A percentile compares a stretch with the other conserved stretches of the same genome.
phyloP scores from a whole-genome alignment of 2,888 invertebrate genomes.

The Adela reaumurella region DNA sequence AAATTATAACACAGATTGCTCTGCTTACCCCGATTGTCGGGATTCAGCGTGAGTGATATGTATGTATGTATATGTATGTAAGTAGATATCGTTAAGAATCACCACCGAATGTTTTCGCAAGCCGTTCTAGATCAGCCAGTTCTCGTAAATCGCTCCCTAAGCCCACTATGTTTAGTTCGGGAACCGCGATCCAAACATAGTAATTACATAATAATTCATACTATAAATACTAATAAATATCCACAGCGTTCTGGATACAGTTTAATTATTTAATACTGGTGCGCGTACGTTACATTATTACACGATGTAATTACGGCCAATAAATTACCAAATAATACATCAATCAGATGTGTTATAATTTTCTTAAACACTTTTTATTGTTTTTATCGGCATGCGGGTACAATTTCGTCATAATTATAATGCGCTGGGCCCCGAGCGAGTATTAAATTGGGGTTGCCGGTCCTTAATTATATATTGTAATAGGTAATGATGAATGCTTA shows the following conservation, averaged over 20 bases:
- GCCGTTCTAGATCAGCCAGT: slow-evolving; percentile 2
- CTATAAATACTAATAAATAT: slow-evolving; percentile 56
- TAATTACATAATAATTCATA: slow-evolving; percentile 57
- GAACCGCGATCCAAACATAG: slow-evolving; percentile 36
- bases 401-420: slow-evolving; percentile 57
- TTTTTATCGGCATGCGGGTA: slow-evolving; percentile 32
- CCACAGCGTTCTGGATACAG: slow-evolving; percentile 18
- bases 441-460: slow-evolving; percentile 46
- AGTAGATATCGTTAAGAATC: too few relatives aligned
- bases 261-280: slow-evolving; percentile 30
- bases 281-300: slow-evolving; percentile 34
- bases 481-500: slow-evolving; percentile 54
- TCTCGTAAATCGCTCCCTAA: slow-evolving; percentile 48
- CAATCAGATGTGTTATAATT: slow-evolving; percentile 58
- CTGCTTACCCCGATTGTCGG: too few relatives aligned
- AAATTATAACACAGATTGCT: too few relatives aligned
- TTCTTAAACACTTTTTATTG: slow-evolving; percentile 31
- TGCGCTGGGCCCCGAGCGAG: slow-evolving; percentile 24
- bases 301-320: slow-evolving; percentile 53
- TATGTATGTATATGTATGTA: too few relatives aligned
- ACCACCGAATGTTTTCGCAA: too few relatives aligned
- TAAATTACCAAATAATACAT: slow-evolving; percentile 57
- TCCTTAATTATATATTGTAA: slow-evolving; percentile 54
- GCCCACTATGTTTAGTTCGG: slow-evolving; percentile 53
- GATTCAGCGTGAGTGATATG: too few relatives aligned